Evolutionary conservation across 2,113 vertebrate genomes (phyloP).

Genomic region (Phaetusa simplex): DNA sequence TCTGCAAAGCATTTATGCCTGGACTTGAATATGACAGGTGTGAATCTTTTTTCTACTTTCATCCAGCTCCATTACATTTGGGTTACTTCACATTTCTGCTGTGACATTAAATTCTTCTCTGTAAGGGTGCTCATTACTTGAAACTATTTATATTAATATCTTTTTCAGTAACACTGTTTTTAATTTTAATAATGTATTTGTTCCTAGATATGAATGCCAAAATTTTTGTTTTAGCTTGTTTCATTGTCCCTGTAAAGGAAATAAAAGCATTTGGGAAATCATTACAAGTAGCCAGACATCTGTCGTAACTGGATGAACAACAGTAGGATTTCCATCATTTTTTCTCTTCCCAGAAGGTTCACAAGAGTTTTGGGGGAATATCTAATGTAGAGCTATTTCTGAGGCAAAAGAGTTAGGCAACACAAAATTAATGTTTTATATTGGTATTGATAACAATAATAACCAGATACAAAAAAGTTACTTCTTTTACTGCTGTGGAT

Average conservation of each 20-base stretch:
- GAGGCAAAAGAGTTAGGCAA: neutral
- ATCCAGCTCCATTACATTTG: neutral
- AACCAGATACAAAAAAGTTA: neutral
- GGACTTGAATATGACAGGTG: neutral
- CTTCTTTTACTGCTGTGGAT: neutral
- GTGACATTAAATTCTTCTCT: neutral
- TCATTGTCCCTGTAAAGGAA: neutral
- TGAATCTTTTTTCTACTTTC: constrained; percentile 2
- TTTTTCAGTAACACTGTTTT: neutral
- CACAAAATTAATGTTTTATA: neutral
- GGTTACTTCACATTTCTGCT: constrained; percentile 25
- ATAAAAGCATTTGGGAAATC: neutral
- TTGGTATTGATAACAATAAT: neutral
- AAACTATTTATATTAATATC: neutral
- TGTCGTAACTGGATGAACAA: neutral
- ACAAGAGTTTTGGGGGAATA: neutral
- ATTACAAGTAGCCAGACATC: neutral
- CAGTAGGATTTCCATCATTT: neutral
- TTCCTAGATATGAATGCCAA: neutral
- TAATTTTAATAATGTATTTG: constrained; percentile 34
- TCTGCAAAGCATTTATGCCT: neutral
- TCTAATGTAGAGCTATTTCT: neutral
- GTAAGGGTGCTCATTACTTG: constrained; percentile 21
- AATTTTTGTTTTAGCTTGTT: neutral
- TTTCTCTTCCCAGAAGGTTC: neutral